These are phyloP conservation scores for Crocuta crocuta DNA, from an alignment of 2,113 vertebrate species.

Conservation along the genomic window DNA sequence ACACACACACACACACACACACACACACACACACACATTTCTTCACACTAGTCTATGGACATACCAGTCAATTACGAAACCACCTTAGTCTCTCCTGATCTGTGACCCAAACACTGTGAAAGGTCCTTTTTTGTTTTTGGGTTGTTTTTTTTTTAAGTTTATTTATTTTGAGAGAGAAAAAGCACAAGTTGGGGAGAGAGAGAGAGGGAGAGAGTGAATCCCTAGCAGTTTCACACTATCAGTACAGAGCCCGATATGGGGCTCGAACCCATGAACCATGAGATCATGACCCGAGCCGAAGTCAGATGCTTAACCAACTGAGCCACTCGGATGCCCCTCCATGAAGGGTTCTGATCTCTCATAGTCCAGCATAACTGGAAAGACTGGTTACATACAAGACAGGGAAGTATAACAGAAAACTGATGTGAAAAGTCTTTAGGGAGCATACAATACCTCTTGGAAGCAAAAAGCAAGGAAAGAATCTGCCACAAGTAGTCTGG, in stretches of 20 bases:
- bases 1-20: neutral
- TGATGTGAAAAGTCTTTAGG: neutral
- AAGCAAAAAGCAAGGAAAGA: constrained; percentile 22
- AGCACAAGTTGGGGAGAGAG: too few relatives aligned
- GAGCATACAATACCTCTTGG: neutral
- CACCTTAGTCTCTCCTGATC: neutral
- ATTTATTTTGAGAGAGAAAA: too few relatives aligned
- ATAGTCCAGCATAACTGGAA: neutral
- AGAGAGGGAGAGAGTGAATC: too few relatives aligned
- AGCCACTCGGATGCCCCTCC: neutral
- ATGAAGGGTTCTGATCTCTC: neutral
- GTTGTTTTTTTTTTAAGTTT: too few relatives aligned
- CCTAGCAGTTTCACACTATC: too few relatives aligned
- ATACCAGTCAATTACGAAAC: neutral
- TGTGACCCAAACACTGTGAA: neutral
- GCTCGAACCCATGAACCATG: too few relatives aligned
- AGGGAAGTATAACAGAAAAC: neutral
- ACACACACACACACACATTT: neutral
- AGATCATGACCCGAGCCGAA: too few relatives aligned
- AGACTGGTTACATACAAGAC: neutral
- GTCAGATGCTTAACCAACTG: too few relatives aligned
- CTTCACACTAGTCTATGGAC: neutral
- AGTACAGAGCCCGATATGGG: too few relatives aligned
- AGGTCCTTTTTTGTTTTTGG: neutral
- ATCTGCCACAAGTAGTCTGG: neutral